Evolutionary conservation across 1,140 invertebrate species (phyloP).

Genomic region (Lethocerus indicus): DNA sequence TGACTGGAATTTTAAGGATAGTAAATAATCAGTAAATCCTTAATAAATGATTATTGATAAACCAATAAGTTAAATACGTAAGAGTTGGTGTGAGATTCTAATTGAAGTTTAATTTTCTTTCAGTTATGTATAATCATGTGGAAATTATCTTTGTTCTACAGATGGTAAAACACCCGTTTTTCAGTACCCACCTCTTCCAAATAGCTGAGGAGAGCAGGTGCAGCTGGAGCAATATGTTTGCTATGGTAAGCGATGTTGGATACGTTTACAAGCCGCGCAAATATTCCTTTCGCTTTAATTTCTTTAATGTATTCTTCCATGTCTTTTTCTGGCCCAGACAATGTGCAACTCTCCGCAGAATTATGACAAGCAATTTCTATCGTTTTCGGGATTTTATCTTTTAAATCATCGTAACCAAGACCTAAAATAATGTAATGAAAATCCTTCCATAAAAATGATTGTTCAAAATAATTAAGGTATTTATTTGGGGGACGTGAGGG

Average conservation of each 20-base stretch:
- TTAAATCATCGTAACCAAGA: slow-evolving; percentile 38
- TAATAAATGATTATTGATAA: not conserved
- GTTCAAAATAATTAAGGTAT: not conserved
- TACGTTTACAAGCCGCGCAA: slow-evolving; percentile 7
- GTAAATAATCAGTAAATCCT: not conserved
- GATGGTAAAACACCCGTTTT: no score
- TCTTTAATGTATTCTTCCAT: slow-evolving; percentile 8
- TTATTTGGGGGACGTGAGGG: not conserved
- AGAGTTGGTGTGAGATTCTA: not conserved
- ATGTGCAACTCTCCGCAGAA: slow-evolving; percentile 30
- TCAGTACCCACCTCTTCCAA: not conserved
- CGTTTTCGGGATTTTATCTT: slow-evolving; percentile 29
- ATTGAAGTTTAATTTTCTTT: not conserved
- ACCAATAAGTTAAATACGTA: not conserved
- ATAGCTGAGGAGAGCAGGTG: slow-evolving; percentile 50
- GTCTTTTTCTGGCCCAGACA: slow-evolving; percentile 7
- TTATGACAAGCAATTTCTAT: slow-evolving; percentile 56
- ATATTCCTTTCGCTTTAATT: slow-evolving; percentile 7
- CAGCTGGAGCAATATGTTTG: slow-evolving; percentile 27
- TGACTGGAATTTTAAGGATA: not conserved
- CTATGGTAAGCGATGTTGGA: slow-evolving; percentile 7
- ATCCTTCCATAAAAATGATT: slow-evolving; percentile 10
- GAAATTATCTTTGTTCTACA: not conserved
- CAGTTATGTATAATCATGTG: not conserved
- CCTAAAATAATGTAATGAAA: slow-evolving; percentile 19